Conservation (phyloP, 1,140 invertebrate genomes). For the Aplysia californica region DNA sequence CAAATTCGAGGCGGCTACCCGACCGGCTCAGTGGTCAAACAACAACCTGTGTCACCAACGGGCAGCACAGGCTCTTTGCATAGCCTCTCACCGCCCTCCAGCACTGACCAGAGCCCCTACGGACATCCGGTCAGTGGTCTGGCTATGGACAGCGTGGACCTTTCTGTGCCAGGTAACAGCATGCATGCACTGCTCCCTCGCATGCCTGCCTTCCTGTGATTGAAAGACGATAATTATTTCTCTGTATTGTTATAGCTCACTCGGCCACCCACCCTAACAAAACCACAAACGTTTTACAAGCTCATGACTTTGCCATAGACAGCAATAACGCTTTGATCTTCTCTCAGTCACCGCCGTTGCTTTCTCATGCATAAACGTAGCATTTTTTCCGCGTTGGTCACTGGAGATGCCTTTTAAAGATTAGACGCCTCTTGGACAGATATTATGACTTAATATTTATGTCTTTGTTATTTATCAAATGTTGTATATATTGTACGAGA, state of each 20-base stretch:
- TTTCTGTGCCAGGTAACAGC: slow-evolving; percentile 57
- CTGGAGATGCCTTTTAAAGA: too few species aligned
- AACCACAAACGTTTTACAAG: neutral
- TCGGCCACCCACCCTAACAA: neutral
- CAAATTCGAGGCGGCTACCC: slow-evolving; percentile 20
- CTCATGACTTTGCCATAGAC: neutral
- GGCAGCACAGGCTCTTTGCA: slow-evolving; percentile 65
- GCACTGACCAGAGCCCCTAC: slow-evolving; percentile 54
- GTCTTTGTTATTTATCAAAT: too few species aligned
- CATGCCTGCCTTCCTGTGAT: neutral
- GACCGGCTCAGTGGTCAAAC: slow-evolving; percentile 43
- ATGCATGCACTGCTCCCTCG: neutral
- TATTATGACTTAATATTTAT: too few species aligned
- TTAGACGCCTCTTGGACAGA: too few species aligned
- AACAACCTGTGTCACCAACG: slow-evolving; percentile 63
- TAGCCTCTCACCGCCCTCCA: slow-evolving; percentile 60
- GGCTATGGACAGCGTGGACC: slow-evolving; percentile 54
- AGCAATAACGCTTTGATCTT: neutral
- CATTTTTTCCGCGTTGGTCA: too few species aligned
- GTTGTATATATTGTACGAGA: too few species aligned
- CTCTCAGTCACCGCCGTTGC: neutral
- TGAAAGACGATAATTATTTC: neutral
- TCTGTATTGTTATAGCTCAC: neutral
- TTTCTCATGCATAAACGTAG: too few species aligned
- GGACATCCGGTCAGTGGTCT: slow-evolving; percentile 25